Percentiles rank a stretch among this genome's conserved stretches.
Conservation (phyloP, 2,113 vertebrate species). For the Chascanopsetta lugubris region DNA sequence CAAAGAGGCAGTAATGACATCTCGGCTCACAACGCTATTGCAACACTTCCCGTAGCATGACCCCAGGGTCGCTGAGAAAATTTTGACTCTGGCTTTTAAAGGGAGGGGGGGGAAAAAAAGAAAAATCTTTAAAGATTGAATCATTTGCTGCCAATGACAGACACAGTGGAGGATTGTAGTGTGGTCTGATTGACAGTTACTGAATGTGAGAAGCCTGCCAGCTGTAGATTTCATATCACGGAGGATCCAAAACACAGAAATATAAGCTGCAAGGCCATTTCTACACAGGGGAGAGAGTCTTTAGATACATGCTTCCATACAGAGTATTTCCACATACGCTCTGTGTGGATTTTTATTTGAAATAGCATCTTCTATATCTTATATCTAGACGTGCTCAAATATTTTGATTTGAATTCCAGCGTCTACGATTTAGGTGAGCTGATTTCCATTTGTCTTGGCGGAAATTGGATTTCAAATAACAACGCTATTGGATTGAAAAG, state of each 20-base stretch:
- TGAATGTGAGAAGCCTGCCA: conserved; percentile 42
- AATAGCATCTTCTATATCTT: no score
- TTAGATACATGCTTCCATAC: not conserved
- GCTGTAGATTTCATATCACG: conserved; percentile 34
- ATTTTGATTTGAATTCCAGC: no score
- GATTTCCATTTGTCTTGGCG: no score
- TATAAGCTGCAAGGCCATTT: conserved; percentile 3
- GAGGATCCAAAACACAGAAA: conserved; percentile 23
- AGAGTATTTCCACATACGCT: not conserved
- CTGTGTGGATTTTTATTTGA: not conserved
- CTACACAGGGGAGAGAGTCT: not conserved
- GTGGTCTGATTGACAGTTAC: conserved; percentile 61
- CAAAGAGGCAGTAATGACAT: conserved; percentile 65
- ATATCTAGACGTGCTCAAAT: no score
- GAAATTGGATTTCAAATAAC: no score
- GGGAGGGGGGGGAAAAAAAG: no score
- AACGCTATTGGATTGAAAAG: no score
- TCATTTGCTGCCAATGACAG: conserved; percentile 58
- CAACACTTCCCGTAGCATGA: conserved; percentile 59
- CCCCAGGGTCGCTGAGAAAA: conserved; percentile 60
- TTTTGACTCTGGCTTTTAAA: conserved; percentile 29
- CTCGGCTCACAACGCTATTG: conserved; percentile 53
- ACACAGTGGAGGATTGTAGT: conserved; percentile 32
- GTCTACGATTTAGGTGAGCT: no score
- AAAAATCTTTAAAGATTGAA: conserved; percentile 48